Base-by-base conservation (phyloP, 2,797 vertebrate genomes). In the Sebastolobus altivelis region DNA sequence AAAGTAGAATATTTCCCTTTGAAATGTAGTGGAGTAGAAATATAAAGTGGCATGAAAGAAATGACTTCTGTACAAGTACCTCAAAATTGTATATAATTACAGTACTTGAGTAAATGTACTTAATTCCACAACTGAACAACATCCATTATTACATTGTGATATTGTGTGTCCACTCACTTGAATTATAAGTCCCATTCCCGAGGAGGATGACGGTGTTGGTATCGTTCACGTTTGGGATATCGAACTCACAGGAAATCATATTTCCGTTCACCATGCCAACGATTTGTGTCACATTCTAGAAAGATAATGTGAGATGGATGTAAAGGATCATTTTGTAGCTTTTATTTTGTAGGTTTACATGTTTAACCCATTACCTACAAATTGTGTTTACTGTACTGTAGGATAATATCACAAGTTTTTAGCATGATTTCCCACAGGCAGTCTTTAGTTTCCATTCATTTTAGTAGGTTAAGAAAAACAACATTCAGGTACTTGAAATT, bases 211-310 rank as follows among this genome's bases (percentile, higher is more conserved):
- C 0, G 31, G 43, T 62, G 22, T 75, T n/a, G 52, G 59, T 68
- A 0, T 0, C 22, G 8, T 73, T 88, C 29, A 20, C 5, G 2
- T 1, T 0, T 0, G 38, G 22, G 1, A 90, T 0, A 0, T 0
- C 4, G 25, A 93, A 94, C 71, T 55, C 60, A 13, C 93, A 94
- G 35, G 10, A 22, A 74, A 91, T 89, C 4, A 76, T 1, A 0
- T 0, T 5, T 5, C 9, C 49, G 0, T 1, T 20, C n/a, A 73
- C 33, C 0, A 0, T 1, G 22, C 65, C 72, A 7, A 8, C 31
- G n/a, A 87, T 61, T 0, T 43, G 38, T 29, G 0, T 54, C 49
- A 73, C 67, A 0, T 0, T 14, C 93, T 94, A 49, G 4, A 37
- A 27, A 65, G 4, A 4, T 0, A 11, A 58, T 2, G 11, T 10